phyloP scores from a whole-genome alignment of 2,113 vertebrate genomes.

The Rynchops niger region DNA sequence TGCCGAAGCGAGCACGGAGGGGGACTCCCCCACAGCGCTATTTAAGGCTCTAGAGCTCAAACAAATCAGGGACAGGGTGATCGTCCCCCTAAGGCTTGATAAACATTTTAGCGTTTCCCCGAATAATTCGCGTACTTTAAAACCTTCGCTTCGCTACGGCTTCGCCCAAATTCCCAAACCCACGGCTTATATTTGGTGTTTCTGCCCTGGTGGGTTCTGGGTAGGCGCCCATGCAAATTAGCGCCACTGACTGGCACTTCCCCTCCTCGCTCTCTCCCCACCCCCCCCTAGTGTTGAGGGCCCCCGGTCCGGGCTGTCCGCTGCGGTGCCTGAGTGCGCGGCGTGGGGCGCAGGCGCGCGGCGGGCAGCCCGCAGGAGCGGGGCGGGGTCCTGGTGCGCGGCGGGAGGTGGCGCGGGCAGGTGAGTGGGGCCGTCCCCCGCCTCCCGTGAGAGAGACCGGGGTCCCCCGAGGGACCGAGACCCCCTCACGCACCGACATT shows the following conservation, averaged over 20 bases:
- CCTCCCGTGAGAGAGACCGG: too few relatives aligned
- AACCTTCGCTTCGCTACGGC: rapidly evolving
- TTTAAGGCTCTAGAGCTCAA: rapidly evolving
- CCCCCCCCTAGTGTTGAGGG: not conserved
- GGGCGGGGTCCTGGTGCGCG: not conserved
- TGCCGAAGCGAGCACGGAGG: not conserved
- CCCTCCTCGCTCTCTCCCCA: too few relatives aligned
- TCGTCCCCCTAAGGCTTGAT: rapidly evolving
- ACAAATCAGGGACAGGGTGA: rapidly evolving
- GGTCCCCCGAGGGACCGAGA: not conserved
- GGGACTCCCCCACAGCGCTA: rapidly evolving
- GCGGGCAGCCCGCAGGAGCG: not conserved
- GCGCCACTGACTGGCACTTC: rapidly evolving
- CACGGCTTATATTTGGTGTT: rapidly evolving
- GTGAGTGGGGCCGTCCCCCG: not conserved
- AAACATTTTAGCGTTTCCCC: too few relatives aligned
- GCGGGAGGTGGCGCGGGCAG: not conserved
- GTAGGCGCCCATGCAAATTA: not conserved
- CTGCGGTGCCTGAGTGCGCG: not conserved
- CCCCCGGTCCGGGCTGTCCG: not conserved
- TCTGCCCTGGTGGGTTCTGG: rapidly evolving
- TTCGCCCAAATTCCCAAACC: rapidly evolving
- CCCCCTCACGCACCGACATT: not conserved
- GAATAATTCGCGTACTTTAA: rapidly evolving
- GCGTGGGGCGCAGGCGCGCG: not conserved